Evolutionary conservation across 2,888 invertebrate genomes (phyloP).

Genomic region (Hirtodrosophila alboralis): DNA sequence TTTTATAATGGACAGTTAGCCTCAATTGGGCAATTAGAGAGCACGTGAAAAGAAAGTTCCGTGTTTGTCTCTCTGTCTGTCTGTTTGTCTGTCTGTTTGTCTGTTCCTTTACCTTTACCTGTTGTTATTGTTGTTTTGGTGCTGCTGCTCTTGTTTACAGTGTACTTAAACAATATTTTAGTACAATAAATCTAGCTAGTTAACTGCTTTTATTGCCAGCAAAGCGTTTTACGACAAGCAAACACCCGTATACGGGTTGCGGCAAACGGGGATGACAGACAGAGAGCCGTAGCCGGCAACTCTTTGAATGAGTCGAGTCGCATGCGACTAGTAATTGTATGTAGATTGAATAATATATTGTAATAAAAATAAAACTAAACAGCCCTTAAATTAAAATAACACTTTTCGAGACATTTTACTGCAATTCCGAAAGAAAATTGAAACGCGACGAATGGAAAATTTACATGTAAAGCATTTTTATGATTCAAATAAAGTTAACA

Average conservation of each 20-base stretch:
- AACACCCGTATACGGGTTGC: conserved; percentile 38
- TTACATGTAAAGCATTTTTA: too few relatives aligned
- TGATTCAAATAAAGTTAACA: too few relatives aligned
- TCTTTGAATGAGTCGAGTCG: conserved; percentile 49
- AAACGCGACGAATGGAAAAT: conserved; percentile 2
- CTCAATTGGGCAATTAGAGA: conserved; percentile 54
- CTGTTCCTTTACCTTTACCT: conserved; percentile 19
- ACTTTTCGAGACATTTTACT: conserved; percentile 48
- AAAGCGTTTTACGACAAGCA: conserved; percentile 78
- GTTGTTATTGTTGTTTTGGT: conserved; percentile 19
- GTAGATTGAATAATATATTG: conserved; percentile 66
- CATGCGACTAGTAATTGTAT: conserved; percentile 52
- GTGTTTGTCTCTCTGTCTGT: conserved; percentile 1
- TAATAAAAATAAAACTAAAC: conserved; percentile 67
- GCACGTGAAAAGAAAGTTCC: conserved; percentile 54
- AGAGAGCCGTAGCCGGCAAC: conserved; percentile 39
- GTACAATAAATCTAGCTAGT: conserved; percentile 79
- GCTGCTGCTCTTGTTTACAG: conserved; percentile 58
- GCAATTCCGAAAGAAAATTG: conserved; percentile 11
- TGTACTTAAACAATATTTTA: conserved; percentile 77
- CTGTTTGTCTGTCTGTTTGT: conserved; percentile 18
- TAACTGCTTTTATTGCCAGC: conserved; percentile 78
- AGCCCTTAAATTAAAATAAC: conserved; percentile 62
- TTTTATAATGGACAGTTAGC: conserved; percentile 45
- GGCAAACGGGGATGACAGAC: conserved; percentile 18